phyloP scores from a whole-genome alignment of 2,888 invertebrate species.

The Julus scandinavius region DNA sequence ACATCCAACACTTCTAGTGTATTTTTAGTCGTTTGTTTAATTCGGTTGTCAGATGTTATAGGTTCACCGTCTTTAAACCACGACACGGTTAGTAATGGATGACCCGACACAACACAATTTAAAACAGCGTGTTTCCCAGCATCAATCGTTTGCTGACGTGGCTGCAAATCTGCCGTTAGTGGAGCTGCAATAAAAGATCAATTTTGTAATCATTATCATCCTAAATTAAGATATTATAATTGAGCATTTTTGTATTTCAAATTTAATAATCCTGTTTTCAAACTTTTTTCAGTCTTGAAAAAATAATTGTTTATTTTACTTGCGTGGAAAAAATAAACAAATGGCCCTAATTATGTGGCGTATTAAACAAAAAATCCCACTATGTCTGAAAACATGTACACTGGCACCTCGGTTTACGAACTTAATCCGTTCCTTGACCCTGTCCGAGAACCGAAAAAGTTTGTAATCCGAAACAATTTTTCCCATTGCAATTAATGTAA shows the following conservation, averaged over 20 bases:
- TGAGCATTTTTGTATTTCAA: background rate
- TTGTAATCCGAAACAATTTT: too few species aligned
- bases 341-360: too few species aligned
- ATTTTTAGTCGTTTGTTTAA: slow-evolving; percentile 54
- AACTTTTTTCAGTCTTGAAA: too few species aligned
- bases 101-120: slow-evolving; percentile 87
- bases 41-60: slow-evolving; percentile 70
- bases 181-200: slow-evolving; percentile 71
- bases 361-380: too few species aligned
- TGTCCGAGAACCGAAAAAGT: too few species aligned
- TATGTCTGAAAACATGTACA: too few species aligned
- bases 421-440: too few species aligned
- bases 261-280: too few species aligned
- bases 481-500: too few species aligned
- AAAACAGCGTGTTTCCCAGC: slow-evolving; percentile 85
- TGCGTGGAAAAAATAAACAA: too few species aligned
- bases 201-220: background rate
- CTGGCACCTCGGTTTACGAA: too few species aligned
- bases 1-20: slow-evolving; percentile 54
- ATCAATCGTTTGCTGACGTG: slow-evolving; percentile 76
- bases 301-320: too few species aligned
- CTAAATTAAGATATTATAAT: background rate
- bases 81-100: slow-evolving; percentile 80
- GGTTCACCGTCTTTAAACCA: slow-evolving; percentile 84
- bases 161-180: slow-evolving; percentile 77